Evolutionary conservation across 2,888 invertebrate species (phyloP).

Genomic region (Diplolepis rosae): DNA sequence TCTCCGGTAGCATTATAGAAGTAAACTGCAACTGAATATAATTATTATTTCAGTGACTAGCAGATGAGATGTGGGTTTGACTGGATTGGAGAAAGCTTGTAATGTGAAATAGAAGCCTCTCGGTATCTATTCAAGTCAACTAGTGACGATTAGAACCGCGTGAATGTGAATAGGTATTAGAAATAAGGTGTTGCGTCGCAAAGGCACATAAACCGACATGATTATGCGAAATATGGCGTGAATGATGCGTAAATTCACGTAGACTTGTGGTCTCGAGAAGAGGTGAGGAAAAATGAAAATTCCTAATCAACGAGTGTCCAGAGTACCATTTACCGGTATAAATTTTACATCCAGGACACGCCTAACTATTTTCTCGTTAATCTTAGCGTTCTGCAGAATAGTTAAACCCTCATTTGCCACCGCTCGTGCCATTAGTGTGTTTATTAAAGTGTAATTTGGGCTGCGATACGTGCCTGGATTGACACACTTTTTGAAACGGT

Average conservation of each 20-base stretch:
- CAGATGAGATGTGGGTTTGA: background rate
- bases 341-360: background rate
- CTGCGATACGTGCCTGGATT: background rate
- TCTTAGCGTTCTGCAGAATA: background rate
- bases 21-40: background rate
- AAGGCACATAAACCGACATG: background rate
- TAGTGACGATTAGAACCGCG: background rate
- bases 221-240: background rate
- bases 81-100: background rate
- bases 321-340: background rate
- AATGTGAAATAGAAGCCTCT: background rate
- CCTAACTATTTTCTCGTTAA: slow-evolving; percentile 6
- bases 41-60: background rate
- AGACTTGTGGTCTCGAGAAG: slow-evolving; percentile 1
- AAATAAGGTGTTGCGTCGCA: slow-evolving; percentile 4
- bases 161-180: background rate
- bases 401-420: background rate
- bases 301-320: background rate
- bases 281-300: background rate
- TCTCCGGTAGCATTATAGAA: background rate
- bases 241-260: slow-evolving; percentile 9
- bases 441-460: slow-evolving; percentile 19
- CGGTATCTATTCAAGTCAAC: background rate
- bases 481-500: slow-evolving; percentile 8
- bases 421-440: slow-evolving; percentile 13